Base-by-base conservation (phyloP, 2,888 invertebrate genomes). In the Dryocosmus kuriphilus region DNA sequence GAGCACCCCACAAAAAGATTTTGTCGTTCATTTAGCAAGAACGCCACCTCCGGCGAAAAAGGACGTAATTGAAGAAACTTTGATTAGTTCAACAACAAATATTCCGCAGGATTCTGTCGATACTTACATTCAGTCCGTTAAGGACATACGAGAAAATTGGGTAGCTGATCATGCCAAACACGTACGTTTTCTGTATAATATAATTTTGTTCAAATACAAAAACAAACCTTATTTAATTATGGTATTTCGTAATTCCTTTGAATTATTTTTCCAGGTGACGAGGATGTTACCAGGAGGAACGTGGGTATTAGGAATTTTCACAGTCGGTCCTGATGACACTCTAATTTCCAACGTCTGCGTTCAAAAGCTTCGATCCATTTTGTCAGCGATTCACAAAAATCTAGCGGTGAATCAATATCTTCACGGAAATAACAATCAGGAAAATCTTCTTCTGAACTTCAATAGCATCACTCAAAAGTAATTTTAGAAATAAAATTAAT, bases 231-330 rank as follows among this genome's bases (percentile, higher is more conserved):
- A n/a, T n/a, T n/a, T n/a, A 38, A 24, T 57, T 60, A 73, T 30
- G 24, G 3, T 30, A 74, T 22, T 78, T 51, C 67, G 57, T 60
- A 76, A 79, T 60, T 35, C 38, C 76, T 60, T 51, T 22, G 27
- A 77, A 63, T 63, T 71, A 71, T 75, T 9, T 80, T 82, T 67
- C n/a, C 81, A 94, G 94, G 94, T 97, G 1, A 95, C 96, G 2
- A 94, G 97, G 91, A 98, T 98, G 97, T 92, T 98, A 80, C 97
- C 98, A 46, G 98, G 98, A 61, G 98, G 98, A 65, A 95, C 98
- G 93, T 95, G 95, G 92, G 95, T 98, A 71, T 93, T 97, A 89
- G 98, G 96, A 83, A 93, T 97, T 85, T 98, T 97, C 91, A 92
- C 97, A 41, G 94, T 95, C 75, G 95, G 95, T 24, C 93, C 94